These are phyloP conservation scores for Trissoscelio sp. DNA, from an alignment of 2,888 invertebrate genomes.

Conservation along the genomic window DNA sequence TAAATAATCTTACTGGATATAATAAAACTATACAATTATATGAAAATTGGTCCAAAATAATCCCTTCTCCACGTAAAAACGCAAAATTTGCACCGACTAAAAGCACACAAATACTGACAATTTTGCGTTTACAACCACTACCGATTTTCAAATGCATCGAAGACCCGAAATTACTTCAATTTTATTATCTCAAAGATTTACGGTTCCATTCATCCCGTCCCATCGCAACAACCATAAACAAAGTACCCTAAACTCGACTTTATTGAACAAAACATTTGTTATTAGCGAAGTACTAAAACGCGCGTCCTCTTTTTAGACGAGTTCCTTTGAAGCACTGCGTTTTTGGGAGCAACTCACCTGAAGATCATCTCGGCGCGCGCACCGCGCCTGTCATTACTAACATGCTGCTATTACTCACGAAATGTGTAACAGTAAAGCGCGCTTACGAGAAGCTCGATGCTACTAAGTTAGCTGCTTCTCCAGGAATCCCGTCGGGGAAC, in stretches of 20 bases:
- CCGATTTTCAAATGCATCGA: conserved; percentile 41
- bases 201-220: conserved; percentile 52
- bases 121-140: conserved; percentile 22
- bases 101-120: conserved; percentile 15
- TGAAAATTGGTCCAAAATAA: too few relatives aligned
- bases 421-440: conserved; percentile 59
- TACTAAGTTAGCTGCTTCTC: conserved; percentile 68
- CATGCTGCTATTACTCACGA: conserved; percentile 68
- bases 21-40: too few relatives aligned
- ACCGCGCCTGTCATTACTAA: conserved; percentile 65
- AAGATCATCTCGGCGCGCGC: conserved; percentile 42
- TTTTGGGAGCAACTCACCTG: conserved; percentile 52
- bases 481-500: conserved; percentile 69
- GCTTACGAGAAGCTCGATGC: conserved; percentile 59
- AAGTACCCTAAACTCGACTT: conserved; percentile 57
- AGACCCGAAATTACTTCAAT: conserved; percentile 47
- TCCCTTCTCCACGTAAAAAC: too few relatives aligned
- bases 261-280: conserved; percentile 63
- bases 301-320: conserved; percentile 20
- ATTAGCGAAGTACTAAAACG: conserved; percentile 58
- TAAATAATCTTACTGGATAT: too few relatives aligned
- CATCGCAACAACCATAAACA: conserved; percentile 39
- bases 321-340: conserved; percentile 38
- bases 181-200: conserved; percentile 51
- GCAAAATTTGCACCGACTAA: too few relatives aligned